Evolutionary conservation across 2,888 invertebrate species (phyloP).

Genomic region (Griposia aprilina): DNA sequence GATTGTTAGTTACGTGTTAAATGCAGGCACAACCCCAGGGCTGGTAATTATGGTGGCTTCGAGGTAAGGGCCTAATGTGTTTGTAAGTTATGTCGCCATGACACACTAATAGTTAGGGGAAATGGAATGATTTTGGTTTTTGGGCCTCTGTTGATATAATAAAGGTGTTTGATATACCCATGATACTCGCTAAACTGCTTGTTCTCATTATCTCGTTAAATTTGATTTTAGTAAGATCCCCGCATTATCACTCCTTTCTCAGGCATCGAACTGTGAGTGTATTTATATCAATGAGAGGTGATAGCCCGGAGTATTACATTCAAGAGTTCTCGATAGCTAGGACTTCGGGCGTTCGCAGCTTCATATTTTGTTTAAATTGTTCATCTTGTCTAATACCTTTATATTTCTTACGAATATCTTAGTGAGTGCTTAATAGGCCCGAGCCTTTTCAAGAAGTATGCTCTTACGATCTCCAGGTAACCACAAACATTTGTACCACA

Average conservation of each 20-base stretch:
- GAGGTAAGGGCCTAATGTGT: constrained; percentile 41
- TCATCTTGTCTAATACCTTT: not conserved
- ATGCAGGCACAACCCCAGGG: constrained; percentile 33
- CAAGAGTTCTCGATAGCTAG: constrained; percentile 14
- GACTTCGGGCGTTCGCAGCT: constrained; percentile 6
- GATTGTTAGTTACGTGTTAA: constrained; percentile 66
- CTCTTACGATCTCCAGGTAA: not conserved
- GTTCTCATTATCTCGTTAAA: not conserved
- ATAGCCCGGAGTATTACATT: constrained; percentile 1
- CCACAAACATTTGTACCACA: not conserved
- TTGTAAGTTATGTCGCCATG: constrained; percentile 37
- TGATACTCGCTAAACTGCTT: not conserved
- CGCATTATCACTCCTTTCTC: not conserved
- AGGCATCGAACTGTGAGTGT: constrained; percentile 8
- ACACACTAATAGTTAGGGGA: constrained; percentile 21
- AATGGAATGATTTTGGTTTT: constrained; percentile 19
- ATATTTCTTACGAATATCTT: not conserved
- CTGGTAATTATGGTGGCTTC: constrained; percentile 46
- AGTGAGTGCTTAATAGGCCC: not conserved
- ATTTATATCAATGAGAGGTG: constrained; percentile 7
- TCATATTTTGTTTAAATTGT: not conserved
- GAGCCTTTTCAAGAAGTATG: not conserved
- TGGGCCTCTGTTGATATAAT: not conserved
- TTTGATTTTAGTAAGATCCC: not conserved
- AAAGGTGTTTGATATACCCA: not conserved